Conservation (phyloP, 2,113 vertebrate genomes). For the Mastomys coucha region DNA sequence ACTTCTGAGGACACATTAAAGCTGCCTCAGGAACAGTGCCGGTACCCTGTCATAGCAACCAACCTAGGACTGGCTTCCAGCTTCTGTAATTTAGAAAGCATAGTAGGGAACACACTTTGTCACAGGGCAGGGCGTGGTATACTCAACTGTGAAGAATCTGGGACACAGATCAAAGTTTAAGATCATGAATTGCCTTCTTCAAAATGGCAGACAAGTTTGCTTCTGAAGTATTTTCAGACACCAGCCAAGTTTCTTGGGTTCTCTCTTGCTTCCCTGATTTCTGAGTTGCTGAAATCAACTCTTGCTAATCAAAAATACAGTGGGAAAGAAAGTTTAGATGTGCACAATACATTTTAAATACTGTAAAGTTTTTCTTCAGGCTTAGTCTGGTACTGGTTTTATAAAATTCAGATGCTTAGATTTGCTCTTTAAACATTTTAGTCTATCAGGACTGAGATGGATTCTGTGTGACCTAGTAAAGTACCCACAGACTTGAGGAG, state of each 20-base stretch:
- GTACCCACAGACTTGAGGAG: neutral
- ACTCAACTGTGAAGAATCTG: neutral
- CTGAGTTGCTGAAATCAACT: neutral
- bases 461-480: neutral
- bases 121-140: too few relatives aligned
- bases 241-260: neutral
- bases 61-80: neutral
- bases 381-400: neutral
- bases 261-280: neutral
- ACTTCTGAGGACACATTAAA: neutral
- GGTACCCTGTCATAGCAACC: too few relatives aligned
- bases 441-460: neutral
- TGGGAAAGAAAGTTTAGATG: slow-evolving; percentile 5
- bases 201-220: neutral
- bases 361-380: neutral
- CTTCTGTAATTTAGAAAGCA: neutral
- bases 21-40: neutral
- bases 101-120: neutral
- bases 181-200: neutral
- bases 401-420: neutral
- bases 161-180: neutral
- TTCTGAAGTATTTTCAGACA: neutral
- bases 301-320: neutral
- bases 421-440: neutral
- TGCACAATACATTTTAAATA: neutral